Evolutionary conservation across 2,113 vertebrate genomes (phyloP).

Genomic region (Propithecus coquereli): DNA sequence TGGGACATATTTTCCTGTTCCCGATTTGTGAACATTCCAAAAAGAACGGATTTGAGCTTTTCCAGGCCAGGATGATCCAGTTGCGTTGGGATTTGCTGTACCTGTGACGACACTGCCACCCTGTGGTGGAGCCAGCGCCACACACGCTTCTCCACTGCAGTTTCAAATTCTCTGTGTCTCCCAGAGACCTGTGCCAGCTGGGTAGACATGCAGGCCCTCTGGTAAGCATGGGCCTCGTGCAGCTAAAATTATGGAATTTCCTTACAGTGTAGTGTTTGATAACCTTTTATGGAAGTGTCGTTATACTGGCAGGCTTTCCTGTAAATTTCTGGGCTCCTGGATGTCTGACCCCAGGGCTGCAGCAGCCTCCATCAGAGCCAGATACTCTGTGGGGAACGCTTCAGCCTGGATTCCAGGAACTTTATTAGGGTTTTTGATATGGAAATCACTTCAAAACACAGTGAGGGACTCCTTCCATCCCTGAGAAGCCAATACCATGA

Average conservation of each 20-base stretch:
- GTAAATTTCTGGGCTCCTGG: neutral
- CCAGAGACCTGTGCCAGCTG: rapidly evolving
- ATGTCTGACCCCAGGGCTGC: rapidly evolving
- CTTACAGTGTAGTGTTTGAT: neutral
- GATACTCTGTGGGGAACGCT: no score
- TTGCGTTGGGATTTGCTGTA: neutral
- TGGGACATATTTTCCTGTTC: conserved; percentile 40
- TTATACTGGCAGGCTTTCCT: neutral
- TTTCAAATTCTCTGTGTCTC: rapidly evolving
- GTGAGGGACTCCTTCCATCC: neutral
- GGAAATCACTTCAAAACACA: neutral
- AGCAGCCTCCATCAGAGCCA: rapidly evolving
- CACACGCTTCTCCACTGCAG: rapidly evolving
- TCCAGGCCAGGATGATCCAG: rapidly evolving
- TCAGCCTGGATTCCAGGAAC: neutral
- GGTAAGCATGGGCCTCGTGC: rapidly evolving
- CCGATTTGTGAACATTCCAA: conserved; percentile 55
- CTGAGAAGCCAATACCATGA: rapidly evolving
- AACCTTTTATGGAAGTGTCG: neutral
- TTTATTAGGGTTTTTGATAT: neutral
- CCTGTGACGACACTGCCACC: conserved; percentile 73
- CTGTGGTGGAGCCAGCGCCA: conserved; percentile 44
- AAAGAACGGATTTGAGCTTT: conserved; percentile 59
- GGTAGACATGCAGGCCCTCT: rapidly evolving
- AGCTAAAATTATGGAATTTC: neutral